Base-by-base conservation (phyloP, 1,140 invertebrate species). In the Heliconius congener region DNA sequence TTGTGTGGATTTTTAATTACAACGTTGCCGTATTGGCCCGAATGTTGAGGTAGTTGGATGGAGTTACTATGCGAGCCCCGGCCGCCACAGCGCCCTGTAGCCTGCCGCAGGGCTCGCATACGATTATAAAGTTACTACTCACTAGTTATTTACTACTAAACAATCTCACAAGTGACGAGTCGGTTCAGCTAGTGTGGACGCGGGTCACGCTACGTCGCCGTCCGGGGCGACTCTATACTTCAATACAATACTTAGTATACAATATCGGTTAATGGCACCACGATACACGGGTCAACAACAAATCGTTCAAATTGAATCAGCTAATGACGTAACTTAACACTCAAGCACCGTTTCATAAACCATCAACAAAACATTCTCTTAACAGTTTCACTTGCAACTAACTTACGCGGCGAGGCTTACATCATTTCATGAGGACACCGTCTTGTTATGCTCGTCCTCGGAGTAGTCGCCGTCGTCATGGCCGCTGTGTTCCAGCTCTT, bases 1-100 rank as follows among this genome's bases (percentile, higher is more conserved):
- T 95, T 93, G 91, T 94, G 92, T 95, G 93, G 93, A 94, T 94
- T 90, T 85, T 88, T 86, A 82, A 85, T 89, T 90, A 91, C 88
- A 91, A 91, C 87, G 88, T 88, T 86, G 93, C 93, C 93, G 88
- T 85, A 89, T 92, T 91, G 93, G 93, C 92, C 91, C 91, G 88
- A 93, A 93, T 91, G 88, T 92, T 95, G 94, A 95, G 94, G 94
- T 95, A 95, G 94, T 91, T 95, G 94, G 94, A 95, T 95, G 94
- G 94, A 95, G 95, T 95, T 90, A 91, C 90, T 93, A 94, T 95
- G 92, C 92, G 90, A 93, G 87, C 85, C 87, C 88, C 88, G 52
- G 16, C 18, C 55, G 55, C n/a, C n/a, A 11, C 55, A 23, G 55
- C n/a, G 55, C 55, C 8, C 91, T 81, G 89, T 23, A 9, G 55